These are phyloP conservation scores for Myrmecophaga tridactyla DNA, from an alignment of 2,113 vertebrate genomes.

Conservation along the genomic window DNA sequence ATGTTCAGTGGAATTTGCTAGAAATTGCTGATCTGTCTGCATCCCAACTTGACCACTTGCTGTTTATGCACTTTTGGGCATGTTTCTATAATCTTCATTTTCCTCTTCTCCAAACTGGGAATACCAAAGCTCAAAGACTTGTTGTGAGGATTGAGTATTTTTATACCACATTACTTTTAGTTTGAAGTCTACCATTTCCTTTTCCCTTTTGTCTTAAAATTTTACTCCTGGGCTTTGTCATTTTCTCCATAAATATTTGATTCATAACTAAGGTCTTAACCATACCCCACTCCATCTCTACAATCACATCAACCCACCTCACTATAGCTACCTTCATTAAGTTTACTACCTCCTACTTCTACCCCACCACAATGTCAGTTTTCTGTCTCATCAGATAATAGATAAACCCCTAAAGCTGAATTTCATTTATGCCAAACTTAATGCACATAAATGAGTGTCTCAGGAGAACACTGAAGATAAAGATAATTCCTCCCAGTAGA, in stretches of 20 bases:
- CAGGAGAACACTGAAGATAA: background rate
- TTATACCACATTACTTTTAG: background rate
- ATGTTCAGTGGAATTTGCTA: background rate
- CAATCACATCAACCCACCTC: background rate
- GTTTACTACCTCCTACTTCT: background rate
- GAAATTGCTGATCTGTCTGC: background rate
- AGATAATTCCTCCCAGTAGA: background rate
- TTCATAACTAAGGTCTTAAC: background rate
- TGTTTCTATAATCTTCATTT: background rate
- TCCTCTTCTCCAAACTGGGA: background rate
- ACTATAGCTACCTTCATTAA: rapidly evolving
- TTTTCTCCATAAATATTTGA: background rate
- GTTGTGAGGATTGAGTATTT: background rate
- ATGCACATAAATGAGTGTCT: background rate
- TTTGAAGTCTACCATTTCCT: background rate
- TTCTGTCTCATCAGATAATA: background rate
- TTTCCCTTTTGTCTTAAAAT: background rate
- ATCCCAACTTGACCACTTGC: background rate
- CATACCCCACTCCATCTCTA: no score
- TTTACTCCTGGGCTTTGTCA: background rate
- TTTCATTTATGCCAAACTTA: background rate
- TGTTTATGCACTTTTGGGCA: background rate
- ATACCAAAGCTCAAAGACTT: background rate
- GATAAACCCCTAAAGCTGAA: background rate
- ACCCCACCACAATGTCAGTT: background rate